Conservation (phyloP, 2,888 invertebrate genomes). For the Pediacus dermestoides region DNA sequence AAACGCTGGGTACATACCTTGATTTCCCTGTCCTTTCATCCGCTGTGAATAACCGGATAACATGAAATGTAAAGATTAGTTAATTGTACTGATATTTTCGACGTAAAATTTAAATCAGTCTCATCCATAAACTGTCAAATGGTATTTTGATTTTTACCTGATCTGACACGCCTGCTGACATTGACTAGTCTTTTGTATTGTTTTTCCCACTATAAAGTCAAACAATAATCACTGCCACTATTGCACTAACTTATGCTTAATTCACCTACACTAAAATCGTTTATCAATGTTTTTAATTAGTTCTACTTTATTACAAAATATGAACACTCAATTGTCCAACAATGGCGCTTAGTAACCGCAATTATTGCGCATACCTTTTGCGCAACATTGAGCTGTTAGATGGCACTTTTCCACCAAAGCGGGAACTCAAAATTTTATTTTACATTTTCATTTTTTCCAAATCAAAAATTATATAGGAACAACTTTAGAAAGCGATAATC, state of each 20-base stretch:
- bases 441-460: no score
- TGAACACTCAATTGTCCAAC: slow-evolving; percentile 46
- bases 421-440: slow-evolving; percentile 15
- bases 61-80: slow-evolving; percentile 57
- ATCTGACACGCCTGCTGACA: slow-evolving; percentile 90
- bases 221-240: slow-evolving; percentile 37
- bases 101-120: slow-evolving; percentile 33
- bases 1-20: slow-evolving; percentile 54
- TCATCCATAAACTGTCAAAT: slow-evolving; percentile 44
- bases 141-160: slow-evolving; percentile 63
- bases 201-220: slow-evolving; percentile 44
- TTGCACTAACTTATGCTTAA: slow-evolving; percentile 34
- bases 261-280: slow-evolving; percentile 35
- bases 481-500: no score
- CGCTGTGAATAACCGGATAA: slow-evolving; percentile 57
- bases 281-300: slow-evolving; percentile 29
- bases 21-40: slow-evolving; percentile 85
- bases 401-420: slow-evolving; percentile 10
- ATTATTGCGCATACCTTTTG: slow-evolving; percentile 28
- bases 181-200: slow-evolving; percentile 64
- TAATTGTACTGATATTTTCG: slow-evolving; percentile 34
- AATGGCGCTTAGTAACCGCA: slow-evolving; percentile 46
- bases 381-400: slow-evolving; percentile 22
- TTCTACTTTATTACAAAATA: slow-evolving; percentile 33
- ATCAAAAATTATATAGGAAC: no score